Evolutionary conservation across 2,888 invertebrate species (phyloP), one percentile per base, ranked within the genome.

Genomic region (Cetonia aurata): DNA sequence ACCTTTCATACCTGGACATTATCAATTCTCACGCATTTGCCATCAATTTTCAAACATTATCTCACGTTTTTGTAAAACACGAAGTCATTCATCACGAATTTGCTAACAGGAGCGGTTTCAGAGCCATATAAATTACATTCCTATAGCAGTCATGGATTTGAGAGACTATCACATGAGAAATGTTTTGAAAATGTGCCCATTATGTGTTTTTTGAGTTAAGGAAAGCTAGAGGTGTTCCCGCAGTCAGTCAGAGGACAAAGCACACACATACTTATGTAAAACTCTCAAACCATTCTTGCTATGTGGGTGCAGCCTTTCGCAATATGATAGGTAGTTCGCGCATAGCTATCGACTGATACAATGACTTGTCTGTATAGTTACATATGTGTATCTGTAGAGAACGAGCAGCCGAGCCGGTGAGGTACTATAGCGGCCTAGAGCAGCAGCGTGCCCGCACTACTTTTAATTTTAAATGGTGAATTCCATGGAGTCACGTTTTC

Each of bases 281-380:
- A 75, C 73, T 72, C 62, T 69, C 71, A 50, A 75, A 72, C 72
- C 70, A 74, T 74, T 73, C 72, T 72, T 75, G 71, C 72, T 76
- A 77, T 77, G 77, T 77, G 77, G 77, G 77, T 77, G 77, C 77
- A 77, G 77, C 77, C 66, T 71, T 77, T 73, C 75, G 76, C 76
- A 78, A 78, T 75, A 68, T 72, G 67, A 75, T 74, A 75, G 75
- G 75, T 74, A 76, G 75, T 67, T 74, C 76, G 72, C 75, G 72
- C 74, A 76, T 75, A 74, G 72, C 73, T 74, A 75, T 73, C 71
- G 73, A 68, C 74, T 74, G 75, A 74, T 76, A 76, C 73, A 75
- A 73, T 74, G 73, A 71, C 73, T 73, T 19, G n/a, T 41, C 41
- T 37, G 15, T 55, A 31, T 56, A n/a, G 42, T 53, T 33, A 33